These are phyloP conservation scores for Diogma glabrata DNA, from an alignment of 2,888 invertebrate species.

Conservation along the genomic window DNA sequence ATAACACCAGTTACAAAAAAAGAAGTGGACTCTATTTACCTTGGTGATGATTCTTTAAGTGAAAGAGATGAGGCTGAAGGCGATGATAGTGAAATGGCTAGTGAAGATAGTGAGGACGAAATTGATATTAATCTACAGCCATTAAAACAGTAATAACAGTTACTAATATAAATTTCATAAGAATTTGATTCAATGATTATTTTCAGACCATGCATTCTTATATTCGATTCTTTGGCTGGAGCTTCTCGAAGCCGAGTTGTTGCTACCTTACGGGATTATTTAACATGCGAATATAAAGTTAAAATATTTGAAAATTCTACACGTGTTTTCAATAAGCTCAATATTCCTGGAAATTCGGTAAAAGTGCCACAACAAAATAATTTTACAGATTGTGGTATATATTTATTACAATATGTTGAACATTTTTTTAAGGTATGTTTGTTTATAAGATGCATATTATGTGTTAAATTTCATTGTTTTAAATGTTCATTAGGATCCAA, in stretches of 20 bases:
- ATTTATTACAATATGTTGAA: constrained; percentile 91
- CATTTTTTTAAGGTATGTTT: constrained; percentile 72
- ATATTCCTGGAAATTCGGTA: constrained; percentile 75
- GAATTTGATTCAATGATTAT: background rate
- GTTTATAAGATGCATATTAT: background rate
- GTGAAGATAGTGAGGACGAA: constrained; percentile 35
- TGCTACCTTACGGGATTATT: constrained; percentile 81
- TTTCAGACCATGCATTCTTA: constrained; percentile 67
- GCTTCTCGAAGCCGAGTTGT: constrained; percentile 73
- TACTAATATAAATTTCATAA: constrained; percentile 13
- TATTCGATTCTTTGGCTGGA: constrained; percentile 84
- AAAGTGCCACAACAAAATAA: constrained; percentile 97
- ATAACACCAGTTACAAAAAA: constrained; percentile 41
- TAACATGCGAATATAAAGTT: constrained; percentile 73
- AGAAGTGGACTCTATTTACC: constrained; percentile 48
- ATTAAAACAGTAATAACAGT: constrained; percentile 17
- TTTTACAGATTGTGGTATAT: constrained; percentile 93
- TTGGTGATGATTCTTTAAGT: constrained; percentile 58
- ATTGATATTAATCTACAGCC: constrained; percentile 23
- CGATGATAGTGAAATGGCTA: constrained; percentile 59
- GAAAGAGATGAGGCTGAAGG: constrained; percentile 69
- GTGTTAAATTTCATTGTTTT: too few species aligned
- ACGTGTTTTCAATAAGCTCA: constrained; percentile 58
- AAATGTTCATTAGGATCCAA: constrained; percentile 52
- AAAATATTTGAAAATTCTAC: constrained; percentile 49